phyloP scores from a whole-genome alignment of 1,140 invertebrate genomes.

The Drosophila obscura region DNA sequence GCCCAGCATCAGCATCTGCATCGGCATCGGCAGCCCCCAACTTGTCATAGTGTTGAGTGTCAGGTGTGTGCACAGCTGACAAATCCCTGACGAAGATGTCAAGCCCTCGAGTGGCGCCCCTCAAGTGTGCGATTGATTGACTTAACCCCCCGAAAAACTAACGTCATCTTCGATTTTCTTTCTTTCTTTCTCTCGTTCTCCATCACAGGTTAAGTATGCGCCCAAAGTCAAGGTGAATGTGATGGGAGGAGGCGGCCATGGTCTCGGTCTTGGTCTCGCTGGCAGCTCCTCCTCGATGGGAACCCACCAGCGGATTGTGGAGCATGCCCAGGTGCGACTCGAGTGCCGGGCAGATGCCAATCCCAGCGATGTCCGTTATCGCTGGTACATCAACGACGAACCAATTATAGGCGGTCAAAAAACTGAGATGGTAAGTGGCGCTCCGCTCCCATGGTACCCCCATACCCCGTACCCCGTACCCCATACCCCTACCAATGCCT shows the following conservation, averaged over 20 bases:
- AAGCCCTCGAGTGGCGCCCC: background rate
- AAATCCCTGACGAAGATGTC: conserved; percentile 47
- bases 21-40: too few relatives aligned
- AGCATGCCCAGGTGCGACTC: conserved; percentile 92
- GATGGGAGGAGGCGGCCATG: conserved; percentile 51
- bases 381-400: conserved; percentile 89
- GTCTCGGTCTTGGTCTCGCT: too few relatives aligned
- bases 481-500: background rate
- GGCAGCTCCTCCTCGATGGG: too few relatives aligned
- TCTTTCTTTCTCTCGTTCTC: background rate
- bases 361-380: conserved; percentile 89
- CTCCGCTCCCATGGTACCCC: conserved; percentile 13
- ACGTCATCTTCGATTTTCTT: background rate
- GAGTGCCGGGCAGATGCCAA: conserved; percentile 91
- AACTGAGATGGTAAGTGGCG: conserved; percentile 86
- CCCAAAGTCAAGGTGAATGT: conserved; percentile 90
- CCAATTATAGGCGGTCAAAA: conserved; percentile 86
- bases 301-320: conserved; percentile 87
- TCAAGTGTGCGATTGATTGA: conserved; percentile 12
- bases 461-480: too few relatives aligned
- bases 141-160: background rate
- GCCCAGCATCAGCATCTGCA: too few relatives aligned
- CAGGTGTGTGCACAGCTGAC: conserved; percentile 36
- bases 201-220: conserved; percentile 91
- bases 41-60: background rate